These are phyloP conservation scores for Epinotia nisella DNA, from an alignment of 2,888 invertebrate genomes.

Conservation along the genomic window DNA sequence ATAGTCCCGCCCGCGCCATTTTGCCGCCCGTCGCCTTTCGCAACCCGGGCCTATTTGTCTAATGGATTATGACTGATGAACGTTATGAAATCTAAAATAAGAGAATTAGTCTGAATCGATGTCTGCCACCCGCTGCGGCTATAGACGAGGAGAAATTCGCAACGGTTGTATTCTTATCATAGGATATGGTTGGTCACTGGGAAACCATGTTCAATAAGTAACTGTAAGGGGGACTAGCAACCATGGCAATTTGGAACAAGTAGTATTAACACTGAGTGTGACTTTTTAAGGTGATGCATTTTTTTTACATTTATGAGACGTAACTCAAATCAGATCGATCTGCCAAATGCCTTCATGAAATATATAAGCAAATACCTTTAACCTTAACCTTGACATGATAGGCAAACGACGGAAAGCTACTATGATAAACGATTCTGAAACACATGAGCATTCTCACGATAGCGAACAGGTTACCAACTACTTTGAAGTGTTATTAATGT, in stretches of 20 bases:
- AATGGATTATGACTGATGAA: conserved; percentile 40
- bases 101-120: conserved; percentile 17
- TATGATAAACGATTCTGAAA: background rate
- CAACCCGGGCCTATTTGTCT: conserved; percentile 40
- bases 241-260: background rate
- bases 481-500: background rate
- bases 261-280: background rate
- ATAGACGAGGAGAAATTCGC: background rate
- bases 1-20: conserved; percentile 33
- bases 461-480: background rate
- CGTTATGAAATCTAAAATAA: conserved; percentile 30
- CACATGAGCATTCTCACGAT: conserved; percentile 2
- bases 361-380: background rate
- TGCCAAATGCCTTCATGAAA: background rate
- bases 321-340: no score
- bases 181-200: background rate
- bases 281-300: no score
- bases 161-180: background rate
- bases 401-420: background rate
- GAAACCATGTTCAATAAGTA: background rate
- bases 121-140: conserved; percentile 5
- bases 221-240: background rate
- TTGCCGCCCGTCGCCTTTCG: conserved; percentile 38
- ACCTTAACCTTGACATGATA: background rate
- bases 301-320: no score